Evolutionary conservation across 1,140 invertebrate genomes (phyloP).

Genomic region (Chironomus striatipennis): DNA sequence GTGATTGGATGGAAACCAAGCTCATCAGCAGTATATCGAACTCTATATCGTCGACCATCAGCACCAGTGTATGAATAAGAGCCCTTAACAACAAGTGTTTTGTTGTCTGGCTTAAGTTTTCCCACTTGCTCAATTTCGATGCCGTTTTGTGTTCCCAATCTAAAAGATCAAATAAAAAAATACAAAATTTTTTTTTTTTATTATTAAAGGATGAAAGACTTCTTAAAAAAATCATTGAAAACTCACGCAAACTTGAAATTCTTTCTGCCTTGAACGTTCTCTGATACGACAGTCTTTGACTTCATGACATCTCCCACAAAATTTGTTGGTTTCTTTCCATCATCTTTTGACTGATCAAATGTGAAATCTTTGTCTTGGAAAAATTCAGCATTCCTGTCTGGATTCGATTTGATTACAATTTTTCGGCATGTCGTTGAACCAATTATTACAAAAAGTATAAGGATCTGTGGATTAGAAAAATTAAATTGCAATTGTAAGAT

Average conservation of each 20-base stretch:
- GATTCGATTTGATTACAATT: constrained; percentile 16
- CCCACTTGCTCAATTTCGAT: constrained; percentile 38
- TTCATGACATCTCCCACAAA: constrained; percentile 21
- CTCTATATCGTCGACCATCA: constrained; percentile 51
- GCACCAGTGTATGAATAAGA: constrained; percentile 51
- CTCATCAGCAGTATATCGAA: constrained; percentile 39
- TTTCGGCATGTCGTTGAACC: background rate
- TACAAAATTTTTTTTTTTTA: background rate
- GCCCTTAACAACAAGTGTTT: constrained; percentile 47
- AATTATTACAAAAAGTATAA: background rate
- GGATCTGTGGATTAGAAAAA: background rate
- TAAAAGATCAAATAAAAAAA: constrained; percentile 23
- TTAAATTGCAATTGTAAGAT: background rate
- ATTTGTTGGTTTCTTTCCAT: background rate
- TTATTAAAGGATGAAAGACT: background rate
- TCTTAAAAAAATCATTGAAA: background rate
- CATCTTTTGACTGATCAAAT: background rate
- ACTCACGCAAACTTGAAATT: constrained; percentile 16
- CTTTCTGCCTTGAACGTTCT: constrained; percentile 1
- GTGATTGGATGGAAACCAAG: constrained; percentile 40
- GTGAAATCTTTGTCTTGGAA: constrained; percentile 15
- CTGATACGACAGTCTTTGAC: constrained; percentile 3
- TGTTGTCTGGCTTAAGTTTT: constrained; percentile 38
- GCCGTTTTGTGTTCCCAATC: constrained; percentile 39
- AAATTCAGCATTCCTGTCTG: constrained; percentile 8